These are phyloP conservation scores for Xestia ashworthii DNA, from an alignment of 2,888 invertebrate species.

Conservation along the genomic window DNA sequence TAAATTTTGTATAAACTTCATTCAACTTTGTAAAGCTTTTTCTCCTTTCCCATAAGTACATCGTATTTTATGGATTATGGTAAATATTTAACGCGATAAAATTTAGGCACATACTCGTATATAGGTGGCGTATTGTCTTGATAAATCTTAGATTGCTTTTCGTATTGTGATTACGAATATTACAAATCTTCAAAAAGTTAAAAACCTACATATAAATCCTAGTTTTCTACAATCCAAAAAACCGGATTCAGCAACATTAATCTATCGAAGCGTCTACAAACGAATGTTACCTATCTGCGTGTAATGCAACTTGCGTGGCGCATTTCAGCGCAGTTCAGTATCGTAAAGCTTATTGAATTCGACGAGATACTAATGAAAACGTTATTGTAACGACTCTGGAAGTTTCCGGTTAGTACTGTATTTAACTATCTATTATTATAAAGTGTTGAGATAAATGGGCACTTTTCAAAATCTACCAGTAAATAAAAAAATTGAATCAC, in stretches of 20 bases:
- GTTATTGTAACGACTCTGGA: conserved; percentile 79
- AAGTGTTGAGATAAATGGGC: conserved; percentile 66
- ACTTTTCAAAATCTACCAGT: conserved; percentile 50
- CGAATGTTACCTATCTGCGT: conserved; percentile 62
- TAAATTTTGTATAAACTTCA: not conserved
- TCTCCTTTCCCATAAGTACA: not conserved
- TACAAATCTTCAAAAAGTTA: conserved; percentile 7
- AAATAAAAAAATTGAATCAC: conserved; percentile 54
- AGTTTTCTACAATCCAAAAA: conserved; percentile 58
- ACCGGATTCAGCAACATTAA: conserved; percentile 58
- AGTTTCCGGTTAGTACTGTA: conserved; percentile 77
- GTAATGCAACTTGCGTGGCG: conserved; percentile 63
- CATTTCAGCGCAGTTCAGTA: conserved; percentile 53
- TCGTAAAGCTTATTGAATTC: conserved; percentile 73
- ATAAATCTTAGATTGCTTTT: not conserved
- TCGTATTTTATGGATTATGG: not conserved
- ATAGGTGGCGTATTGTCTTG: not conserved
- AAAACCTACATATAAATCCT: conserved; percentile 1
- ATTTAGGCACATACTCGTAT: not conserved
- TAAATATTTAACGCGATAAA: not conserved
- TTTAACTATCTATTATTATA: conserved; percentile 65
- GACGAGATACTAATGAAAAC: conserved; percentile 76
- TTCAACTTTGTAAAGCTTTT: not conserved
- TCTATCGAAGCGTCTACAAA: conserved; percentile 68
- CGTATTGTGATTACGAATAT: not conserved